phyloP scores from a whole-genome alignment of 2,113 vertebrate species.

The Tympanuchus pallidicinctus region DNA sequence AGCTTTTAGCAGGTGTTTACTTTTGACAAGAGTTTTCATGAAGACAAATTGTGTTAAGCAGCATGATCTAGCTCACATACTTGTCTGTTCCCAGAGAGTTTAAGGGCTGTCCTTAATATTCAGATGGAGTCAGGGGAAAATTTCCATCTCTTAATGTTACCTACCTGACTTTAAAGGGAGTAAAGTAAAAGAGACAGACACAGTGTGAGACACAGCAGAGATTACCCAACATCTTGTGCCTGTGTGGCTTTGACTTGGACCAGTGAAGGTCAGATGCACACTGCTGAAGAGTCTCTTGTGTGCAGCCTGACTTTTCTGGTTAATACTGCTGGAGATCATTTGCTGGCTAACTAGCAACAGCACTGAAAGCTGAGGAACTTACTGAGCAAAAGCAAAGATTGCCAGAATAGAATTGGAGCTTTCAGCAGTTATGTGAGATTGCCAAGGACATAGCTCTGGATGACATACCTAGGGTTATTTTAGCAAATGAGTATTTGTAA shows the following conservation, averaged over 20 bases:
- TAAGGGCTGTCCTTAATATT: conserved; percentile 3
- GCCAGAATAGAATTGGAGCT: neutral
- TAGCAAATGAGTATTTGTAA: conserved; percentile 20
- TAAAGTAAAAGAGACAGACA: neutral
- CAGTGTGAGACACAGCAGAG: neutral
- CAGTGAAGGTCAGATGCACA: neutral
- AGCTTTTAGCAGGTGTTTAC: neutral
- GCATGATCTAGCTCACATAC: neutral
- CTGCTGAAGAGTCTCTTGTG: neutral
- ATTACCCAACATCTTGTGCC: neutral
- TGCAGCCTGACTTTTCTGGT: neutral
- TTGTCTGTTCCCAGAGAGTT: neutral
- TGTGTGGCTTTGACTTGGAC: neutral
- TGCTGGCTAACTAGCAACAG: neutral
- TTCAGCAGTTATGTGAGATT: neutral
- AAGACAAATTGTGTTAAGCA: conserved; percentile 22
- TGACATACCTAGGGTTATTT: conserved; percentile 41
- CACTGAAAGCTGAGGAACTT: neutral
- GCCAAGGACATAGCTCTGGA: conserved; percentile 38
- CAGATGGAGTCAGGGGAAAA: conserved; percentile 39
- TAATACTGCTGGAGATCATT: neutral
- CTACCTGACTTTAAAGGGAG: neutral
- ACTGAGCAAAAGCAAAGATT: neutral
- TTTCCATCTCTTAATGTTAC: neutral
- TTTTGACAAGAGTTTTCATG: conserved; percentile 24